phyloP scores from a whole-genome alignment of 1,140 invertebrate species.

The Rhagoletis zephyria region DNA sequence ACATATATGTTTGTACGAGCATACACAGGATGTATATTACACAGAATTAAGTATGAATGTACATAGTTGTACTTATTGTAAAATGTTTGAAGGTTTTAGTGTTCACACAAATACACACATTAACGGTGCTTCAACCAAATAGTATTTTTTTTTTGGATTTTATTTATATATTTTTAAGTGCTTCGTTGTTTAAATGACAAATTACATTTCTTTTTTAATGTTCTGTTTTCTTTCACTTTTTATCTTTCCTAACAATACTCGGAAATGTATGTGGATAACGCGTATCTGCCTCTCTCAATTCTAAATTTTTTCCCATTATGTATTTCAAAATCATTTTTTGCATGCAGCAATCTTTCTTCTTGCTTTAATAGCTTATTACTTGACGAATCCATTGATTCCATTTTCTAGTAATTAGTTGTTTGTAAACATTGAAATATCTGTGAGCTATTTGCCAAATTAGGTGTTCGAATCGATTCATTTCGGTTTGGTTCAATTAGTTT shows the following conservation, averaged over 20 bases:
- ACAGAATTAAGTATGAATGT: not conserved
- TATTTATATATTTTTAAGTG: not conserved
- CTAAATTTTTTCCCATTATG: not conserved
- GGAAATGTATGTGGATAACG: too few species aligned
- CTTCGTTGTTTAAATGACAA: constrained; percentile 43
- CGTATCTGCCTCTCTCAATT: not conserved
- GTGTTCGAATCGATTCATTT: constrained; percentile 46
- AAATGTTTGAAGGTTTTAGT: too few species aligned
- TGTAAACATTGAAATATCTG: constrained; percentile 1
- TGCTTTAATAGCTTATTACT: not conserved
- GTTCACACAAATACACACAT: not conserved
- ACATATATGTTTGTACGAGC: not conserved
- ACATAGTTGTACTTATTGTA: not conserved
- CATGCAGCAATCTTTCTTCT: not conserved
- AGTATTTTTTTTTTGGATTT: not conserved
- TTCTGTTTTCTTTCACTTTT: too few species aligned
- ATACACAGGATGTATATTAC: not conserved
- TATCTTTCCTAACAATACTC: too few species aligned
- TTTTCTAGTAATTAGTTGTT: not conserved
- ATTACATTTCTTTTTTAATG: too few species aligned
- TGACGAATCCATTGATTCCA: not conserved
- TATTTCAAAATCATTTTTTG: not conserved
- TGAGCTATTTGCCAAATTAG: constrained; percentile 35
- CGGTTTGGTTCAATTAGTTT: constrained; percentile 29
- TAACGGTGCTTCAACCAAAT: not conserved